These are phyloP conservation scores for Chalcis sispes DNA, from an alignment of 2,888 invertebrate species.

Conservation along the genomic window DNA sequence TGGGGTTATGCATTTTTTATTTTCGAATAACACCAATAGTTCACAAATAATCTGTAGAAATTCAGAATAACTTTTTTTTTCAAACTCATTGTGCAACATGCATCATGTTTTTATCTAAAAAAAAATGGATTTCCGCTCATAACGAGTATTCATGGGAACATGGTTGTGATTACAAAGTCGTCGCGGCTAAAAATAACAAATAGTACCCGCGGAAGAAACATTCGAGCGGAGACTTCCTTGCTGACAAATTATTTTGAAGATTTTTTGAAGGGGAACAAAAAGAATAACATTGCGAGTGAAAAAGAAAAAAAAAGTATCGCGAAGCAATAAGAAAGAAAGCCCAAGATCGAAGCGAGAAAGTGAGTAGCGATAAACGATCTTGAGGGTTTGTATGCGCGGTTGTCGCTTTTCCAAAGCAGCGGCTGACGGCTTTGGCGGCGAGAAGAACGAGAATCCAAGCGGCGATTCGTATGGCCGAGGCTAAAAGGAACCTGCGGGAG, in stretches of 20 bases:
- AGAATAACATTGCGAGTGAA: not conserved
- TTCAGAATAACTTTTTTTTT: too few relatives aligned
- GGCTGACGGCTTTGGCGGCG: too few relatives aligned
- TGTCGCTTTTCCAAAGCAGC: constrained; percentile 40
- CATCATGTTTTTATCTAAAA: too few relatives aligned
- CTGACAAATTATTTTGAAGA: constrained; percentile 8
- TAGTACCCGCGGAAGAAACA: not conserved
- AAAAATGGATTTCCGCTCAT: too few relatives aligned
- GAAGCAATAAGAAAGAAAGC: constrained; percentile 7
- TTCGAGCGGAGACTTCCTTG: not conserved
- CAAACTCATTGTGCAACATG: too few relatives aligned
- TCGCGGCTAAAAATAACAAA: too few relatives aligned
- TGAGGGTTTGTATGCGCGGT: constrained; percentile 15
- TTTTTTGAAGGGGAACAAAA: not conserved
- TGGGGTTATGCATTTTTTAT: too few relatives aligned
- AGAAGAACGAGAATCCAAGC: constrained; percentile 24
- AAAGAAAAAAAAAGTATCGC: not conserved
- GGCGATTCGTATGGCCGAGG: not conserved
- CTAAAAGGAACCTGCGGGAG: constrained; percentile 44
- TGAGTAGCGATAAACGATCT: constrained; percentile 32
- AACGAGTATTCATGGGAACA: too few relatives aligned
- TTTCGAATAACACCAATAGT: too few relatives aligned
- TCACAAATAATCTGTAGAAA: too few relatives aligned
- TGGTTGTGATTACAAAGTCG: too few relatives aligned
- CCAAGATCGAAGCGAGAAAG: constrained; percentile 8